Evolutionary conservation across 37 sponge, comb jelly and placozoan genomes (phyloP).

Genomic region (Cliona cf. orientalis): DNA sequence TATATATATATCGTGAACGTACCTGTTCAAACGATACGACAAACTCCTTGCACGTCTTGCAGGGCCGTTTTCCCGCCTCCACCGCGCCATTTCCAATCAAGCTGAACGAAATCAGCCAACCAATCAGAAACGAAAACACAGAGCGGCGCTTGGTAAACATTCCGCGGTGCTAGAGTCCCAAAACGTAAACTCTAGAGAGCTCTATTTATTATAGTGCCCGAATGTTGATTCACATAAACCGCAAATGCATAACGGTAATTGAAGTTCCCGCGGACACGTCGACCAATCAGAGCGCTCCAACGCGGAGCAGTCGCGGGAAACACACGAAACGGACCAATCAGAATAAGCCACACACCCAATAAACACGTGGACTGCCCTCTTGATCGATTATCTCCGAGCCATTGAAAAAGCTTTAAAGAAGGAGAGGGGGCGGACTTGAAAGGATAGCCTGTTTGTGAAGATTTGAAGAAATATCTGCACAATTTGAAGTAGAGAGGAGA

Average conservation of each 20-base stretch:
- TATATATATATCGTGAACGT: too few relatives aligned
- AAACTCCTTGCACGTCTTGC: slow-evolving; percentile 75
- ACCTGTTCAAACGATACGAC: slow-evolving; percentile 80
- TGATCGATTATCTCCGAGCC: background rate
- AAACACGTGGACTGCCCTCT: slow-evolving; percentile 9
- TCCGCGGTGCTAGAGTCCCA: background rate
- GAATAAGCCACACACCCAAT: slow-evolving; percentile 46
- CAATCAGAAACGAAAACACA: too few relatives aligned
- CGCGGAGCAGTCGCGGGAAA: background rate
- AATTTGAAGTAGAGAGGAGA: too few relatives aligned
- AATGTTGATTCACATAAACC: too few relatives aligned
- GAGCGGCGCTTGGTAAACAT: too few relatives aligned
- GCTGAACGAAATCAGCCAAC: background rate
- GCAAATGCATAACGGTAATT: background rate
- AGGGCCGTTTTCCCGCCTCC: slow-evolving; percentile 9
- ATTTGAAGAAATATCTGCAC: too few relatives aligned
- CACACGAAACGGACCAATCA: slow-evolving; percentile 55
- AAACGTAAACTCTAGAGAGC: slow-evolving; percentile 2
- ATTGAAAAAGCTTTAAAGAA: too few relatives aligned
- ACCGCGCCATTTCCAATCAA: background rate
- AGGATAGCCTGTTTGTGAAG: slow-evolving; percentile 1
- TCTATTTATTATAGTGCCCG: background rate
- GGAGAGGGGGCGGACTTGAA: background rate
- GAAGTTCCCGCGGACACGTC: background rate
- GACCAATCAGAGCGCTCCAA: slow-evolving; percentile 73